These are phyloP conservation scores for Diarsia rubi DNA, from an alignment of 2,888 invertebrate species.

Conservation along the genomic window DNA sequence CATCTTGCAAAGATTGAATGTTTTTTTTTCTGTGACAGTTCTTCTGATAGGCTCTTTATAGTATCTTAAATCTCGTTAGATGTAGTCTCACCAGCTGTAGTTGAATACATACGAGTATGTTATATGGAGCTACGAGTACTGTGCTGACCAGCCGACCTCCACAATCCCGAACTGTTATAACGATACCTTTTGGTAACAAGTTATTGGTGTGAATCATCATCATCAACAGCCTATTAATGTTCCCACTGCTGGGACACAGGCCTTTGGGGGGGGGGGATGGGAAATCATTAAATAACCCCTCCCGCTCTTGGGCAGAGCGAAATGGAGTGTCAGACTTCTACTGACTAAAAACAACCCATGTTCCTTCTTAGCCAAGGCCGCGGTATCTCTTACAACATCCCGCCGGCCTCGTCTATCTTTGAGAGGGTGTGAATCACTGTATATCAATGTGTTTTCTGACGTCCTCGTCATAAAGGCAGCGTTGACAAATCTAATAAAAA, in stretches of 20 bases:
- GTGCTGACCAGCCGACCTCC: background rate
- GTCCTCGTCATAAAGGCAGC: background rate
- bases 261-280: too few species aligned
- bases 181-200: background rate
- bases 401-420: too few species aligned
- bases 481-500: background rate
- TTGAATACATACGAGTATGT: background rate
- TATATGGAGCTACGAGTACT: too few species aligned
- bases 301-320: too few species aligned
- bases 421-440: background rate
- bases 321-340: too few species aligned
- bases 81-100: too few species aligned
- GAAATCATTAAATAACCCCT: too few species aligned
- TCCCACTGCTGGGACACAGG: too few species aligned
- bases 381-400: too few species aligned
- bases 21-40: background rate
- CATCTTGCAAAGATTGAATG: background rate
- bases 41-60: background rate
- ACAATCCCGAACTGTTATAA: background rate
- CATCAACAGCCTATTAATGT: too few species aligned
- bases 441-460: background rate
- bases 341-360: too few species aligned
- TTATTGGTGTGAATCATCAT: background rate
- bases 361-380: too few species aligned
- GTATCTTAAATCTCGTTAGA: background rate